A percentile compares a stretch with the other conserved stretches of the same genome.
Conservation (phyloP, 2,888 invertebrate genomes). For the Apamea monoglypha region DNA sequence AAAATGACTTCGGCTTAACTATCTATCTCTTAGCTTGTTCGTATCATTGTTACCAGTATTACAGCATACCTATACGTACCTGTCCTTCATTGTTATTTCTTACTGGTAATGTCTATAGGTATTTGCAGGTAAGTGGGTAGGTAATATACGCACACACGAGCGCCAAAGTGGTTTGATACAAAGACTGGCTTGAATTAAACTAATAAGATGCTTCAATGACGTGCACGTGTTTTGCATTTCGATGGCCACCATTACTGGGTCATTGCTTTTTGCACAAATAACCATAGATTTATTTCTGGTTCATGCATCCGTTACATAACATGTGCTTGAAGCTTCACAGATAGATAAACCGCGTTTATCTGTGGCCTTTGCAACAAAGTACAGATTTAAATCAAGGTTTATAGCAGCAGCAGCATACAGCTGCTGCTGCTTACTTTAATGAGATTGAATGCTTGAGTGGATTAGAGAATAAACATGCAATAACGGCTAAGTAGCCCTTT, state of each 20-base stretch:
- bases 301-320: conserved; percentile 64
- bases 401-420: too few species aligned
- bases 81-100: conserved; percentile 41
- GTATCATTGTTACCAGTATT: background rate
- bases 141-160: conserved; percentile 40
- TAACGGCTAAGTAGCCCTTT: conserved; percentile 36
- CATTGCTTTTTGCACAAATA: conserved; percentile 73
- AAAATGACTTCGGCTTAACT: background rate
- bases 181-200: conserved; percentile 70
- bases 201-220: conserved; percentile 72
- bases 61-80: background rate
- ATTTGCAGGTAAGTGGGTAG: conserved; percentile 54
- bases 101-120: conserved; percentile 26
- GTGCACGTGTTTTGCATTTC: conserved; percentile 71
- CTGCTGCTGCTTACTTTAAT: conserved; percentile 25
- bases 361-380: conserved; percentile 32
- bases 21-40: background rate
- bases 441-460: conserved; percentile 53
- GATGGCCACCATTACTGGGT: conserved; percentile 74
- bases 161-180: conserved; percentile 61
- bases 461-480: conserved; percentile 39
- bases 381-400: conserved; percentile 48
- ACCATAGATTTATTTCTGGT: conserved; percentile 75
- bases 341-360: conserved; percentile 54
- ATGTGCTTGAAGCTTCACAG: conserved; percentile 22